A percentile compares a stretch with the other conserved stretches of the same genome.
phyloP scores from a whole-genome alignment of 2,113 vertebrate genomes.

The Sitta europaea region DNA sequence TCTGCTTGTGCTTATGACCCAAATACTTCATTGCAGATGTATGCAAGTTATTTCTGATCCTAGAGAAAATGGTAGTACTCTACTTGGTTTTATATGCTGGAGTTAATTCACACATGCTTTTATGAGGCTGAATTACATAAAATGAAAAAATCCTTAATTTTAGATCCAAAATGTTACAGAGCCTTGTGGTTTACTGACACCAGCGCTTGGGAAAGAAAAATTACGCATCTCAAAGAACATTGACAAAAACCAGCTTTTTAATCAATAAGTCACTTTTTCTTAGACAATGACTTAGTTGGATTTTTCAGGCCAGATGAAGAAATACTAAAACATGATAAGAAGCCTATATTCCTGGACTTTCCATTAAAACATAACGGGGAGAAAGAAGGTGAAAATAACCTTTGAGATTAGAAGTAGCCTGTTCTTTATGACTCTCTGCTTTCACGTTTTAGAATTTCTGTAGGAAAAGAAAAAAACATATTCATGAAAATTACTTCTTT shows the following conservation, averaged over 20 bases:
- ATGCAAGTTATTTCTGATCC: neutral
- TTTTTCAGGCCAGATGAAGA: neutral
- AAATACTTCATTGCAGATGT: neutral
- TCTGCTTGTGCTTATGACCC: accelerated
- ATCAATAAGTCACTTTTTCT: neutral
- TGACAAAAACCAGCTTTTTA: neutral
- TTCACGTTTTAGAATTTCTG: neutral
- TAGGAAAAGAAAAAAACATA: neutral
- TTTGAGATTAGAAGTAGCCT: neutral
- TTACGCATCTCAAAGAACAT: neutral
- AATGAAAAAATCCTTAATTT: neutral
- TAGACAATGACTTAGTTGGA: neutral
- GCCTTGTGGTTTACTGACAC: neutral
- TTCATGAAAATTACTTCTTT: neutral
- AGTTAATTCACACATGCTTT: neutral
- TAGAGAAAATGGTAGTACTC: neutral
- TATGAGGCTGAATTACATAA: neutral
- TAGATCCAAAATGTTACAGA: neutral
- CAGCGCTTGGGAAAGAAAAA: neutral
- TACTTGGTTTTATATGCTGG: neutral
- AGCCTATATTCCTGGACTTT: no score
- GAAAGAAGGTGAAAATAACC: no score
- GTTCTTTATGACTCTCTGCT: neutral
- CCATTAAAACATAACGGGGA: no score
- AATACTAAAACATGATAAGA: neutral